Percentiles rank a stretch among this genome's conserved stretches.
Conservation (phyloP, 2,797 vertebrate species). For the Bryconaethiops microstoma region DNA sequence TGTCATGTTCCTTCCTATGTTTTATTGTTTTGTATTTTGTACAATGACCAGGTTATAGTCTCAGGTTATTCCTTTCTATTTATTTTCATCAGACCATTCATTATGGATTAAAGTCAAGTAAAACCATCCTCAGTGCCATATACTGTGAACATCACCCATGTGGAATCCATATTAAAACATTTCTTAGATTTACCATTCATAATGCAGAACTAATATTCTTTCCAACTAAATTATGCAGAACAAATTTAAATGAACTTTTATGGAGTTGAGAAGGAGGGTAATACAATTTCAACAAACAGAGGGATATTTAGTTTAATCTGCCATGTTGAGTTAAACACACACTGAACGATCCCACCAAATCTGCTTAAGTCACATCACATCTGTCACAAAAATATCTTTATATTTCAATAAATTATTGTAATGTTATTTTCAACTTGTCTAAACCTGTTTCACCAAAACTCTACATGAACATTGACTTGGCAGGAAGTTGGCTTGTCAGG, state of each 20-base stretch:
- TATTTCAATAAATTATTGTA: neutral
- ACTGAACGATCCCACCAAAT: neutral
- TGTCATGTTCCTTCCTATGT: neutral
- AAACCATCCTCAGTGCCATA: neutral
- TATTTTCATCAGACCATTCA: neutral
- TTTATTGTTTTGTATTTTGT: neutral
- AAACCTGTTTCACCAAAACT: too few relatives aligned
- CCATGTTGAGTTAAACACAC: neutral
- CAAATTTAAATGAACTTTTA: conserved; percentile 1
- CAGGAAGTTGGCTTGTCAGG: too few relatives aligned
- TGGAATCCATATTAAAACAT: neutral
- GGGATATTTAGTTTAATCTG: conserved; percentile 8
- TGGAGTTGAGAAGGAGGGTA: neutral
- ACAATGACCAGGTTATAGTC: neutral
- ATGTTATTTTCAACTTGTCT: neutral
- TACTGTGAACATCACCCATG: neutral
- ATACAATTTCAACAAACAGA: neutral
- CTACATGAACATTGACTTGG: too few relatives aligned
- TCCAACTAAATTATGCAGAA: conserved; percentile 6
- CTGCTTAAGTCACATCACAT: neutral
- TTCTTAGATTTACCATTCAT: neutral
- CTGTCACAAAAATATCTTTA: conserved; percentile 1
- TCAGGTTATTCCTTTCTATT: neutral
- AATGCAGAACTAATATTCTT: neutral
- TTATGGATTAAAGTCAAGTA: neutral